Evolutionary conservation across 1,140 invertebrate species (phyloP).

Genomic region (Atta colombica): DNA sequence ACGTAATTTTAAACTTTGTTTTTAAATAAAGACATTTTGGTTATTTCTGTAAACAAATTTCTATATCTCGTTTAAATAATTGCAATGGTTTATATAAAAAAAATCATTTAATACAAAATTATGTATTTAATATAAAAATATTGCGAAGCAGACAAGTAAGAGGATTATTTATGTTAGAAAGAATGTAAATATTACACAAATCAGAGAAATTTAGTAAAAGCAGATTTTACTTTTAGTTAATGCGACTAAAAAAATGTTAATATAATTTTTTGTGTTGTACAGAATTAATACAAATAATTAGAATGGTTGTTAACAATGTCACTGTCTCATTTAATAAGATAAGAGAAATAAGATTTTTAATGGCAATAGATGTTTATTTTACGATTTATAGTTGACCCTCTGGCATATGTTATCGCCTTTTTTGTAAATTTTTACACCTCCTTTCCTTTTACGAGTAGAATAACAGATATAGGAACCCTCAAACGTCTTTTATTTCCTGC

Average conservation of each 20-base stretch:
- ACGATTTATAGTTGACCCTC: background rate
- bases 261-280: slow-evolving; percentile 3
- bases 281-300: background rate
- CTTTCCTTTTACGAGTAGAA: slow-evolving; percentile 84
- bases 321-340: background rate
- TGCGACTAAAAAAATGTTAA: slow-evolving; percentile 1
- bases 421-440: slow-evolving; percentile 83
- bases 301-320: background rate
- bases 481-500: slow-evolving; percentile 46
- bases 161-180: background rate
- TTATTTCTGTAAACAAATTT: background rate
- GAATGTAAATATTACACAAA: slow-evolving; percentile 23
- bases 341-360: slow-evolving; percentile 8
- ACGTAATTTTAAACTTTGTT: background rate
- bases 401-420: slow-evolving; percentile 49
- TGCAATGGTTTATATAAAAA: background rate
- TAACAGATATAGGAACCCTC: slow-evolving; percentile 76
- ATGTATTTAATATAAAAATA: background rate
- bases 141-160: background rate
- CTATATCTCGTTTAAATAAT: background rate
- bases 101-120: background rate
- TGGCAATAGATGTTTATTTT: background rate
- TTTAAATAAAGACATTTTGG: background rate
- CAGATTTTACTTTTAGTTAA: background rate
- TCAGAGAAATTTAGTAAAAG: slow-evolving; percentile 66